Percentiles rank a stretch among this genome's conserved stretches.
These are phyloP conservation scores for Synanthedon vespiformis DNA, from an alignment of 2,888 invertebrate species.

Conservation along the genomic window DNA sequence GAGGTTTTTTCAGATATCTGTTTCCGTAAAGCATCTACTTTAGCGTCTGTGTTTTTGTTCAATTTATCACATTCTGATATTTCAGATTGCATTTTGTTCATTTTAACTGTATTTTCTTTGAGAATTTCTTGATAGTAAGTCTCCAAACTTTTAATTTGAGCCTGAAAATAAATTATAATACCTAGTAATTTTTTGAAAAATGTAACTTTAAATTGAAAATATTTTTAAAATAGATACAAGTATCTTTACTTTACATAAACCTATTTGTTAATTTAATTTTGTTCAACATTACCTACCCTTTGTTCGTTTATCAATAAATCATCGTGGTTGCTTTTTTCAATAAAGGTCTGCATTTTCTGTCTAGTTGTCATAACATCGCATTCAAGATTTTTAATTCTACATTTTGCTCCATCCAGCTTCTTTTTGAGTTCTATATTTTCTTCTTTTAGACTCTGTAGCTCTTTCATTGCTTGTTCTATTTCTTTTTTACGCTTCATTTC, in stretches of 20 bases:
- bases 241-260: no score
- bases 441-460: constrained; percentile 64
- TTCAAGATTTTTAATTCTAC: constrained; percentile 77
- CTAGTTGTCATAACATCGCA: constrained; percentile 71
- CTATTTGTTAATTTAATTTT: no score
- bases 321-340: constrained; percentile 74
- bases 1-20: constrained; percentile 55
- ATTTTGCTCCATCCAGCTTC: constrained; percentile 75
- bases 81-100: constrained; percentile 56
- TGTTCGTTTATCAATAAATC: constrained; percentile 74
- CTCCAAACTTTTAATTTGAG: constrained; percentile 58
- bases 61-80: constrained; percentile 48
- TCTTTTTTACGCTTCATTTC: constrained; percentile 70
- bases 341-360: constrained; percentile 70
- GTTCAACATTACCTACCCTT: constrained; percentile 44
- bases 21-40: constrained; percentile 59
- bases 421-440: constrained; percentile 72
- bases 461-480: constrained; percentile 71
- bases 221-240: background rate
- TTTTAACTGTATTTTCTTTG: constrained; percentile 58
- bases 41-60: constrained; percentile 56
- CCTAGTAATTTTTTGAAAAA: background rate
- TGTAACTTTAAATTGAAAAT: background rate
- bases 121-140: constrained; percentile 59
- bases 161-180: constrained; percentile 33